Percentiles rank a stretch among this genome's conserved stretches.
These are phyloP conservation scores for Brachionus rotundiformis DNA, from an alignment of 1,140 invertebrate species.

Conservation along the genomic window DNA sequence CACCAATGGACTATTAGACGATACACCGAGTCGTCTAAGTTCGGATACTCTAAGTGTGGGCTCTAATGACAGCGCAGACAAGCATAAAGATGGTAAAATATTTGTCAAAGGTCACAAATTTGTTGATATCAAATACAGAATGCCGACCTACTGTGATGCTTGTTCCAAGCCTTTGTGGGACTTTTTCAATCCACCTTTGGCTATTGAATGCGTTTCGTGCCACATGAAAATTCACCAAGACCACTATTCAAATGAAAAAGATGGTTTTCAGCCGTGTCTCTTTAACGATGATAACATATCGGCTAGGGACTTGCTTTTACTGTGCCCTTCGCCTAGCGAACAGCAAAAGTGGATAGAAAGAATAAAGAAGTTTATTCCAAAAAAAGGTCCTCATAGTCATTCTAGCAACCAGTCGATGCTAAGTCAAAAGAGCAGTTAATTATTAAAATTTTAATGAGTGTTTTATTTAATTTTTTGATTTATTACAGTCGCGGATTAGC, in stretches of 20 bases:
- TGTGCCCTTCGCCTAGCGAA: conserved; percentile 79
- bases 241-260: conserved; percentile 69
- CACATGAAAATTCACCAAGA: conserved; percentile 93
- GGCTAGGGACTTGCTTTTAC: conserved; percentile 84
- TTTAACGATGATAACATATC: conserved; percentile 72
- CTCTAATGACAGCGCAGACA: conserved; percentile 49
- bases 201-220: conserved; percentile 91
- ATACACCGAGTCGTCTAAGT: background rate
- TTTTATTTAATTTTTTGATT: background rate
- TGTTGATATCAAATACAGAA: conserved; percentile 90
- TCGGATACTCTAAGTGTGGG: conserved; percentile 43
- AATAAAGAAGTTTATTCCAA: conserved; percentile 78
- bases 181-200: conserved; percentile 91
- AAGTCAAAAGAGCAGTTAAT: conserved; percentile 37
- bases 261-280: conserved; percentile 46
- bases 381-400: conserved; percentile 28
- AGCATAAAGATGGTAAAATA: conserved; percentile 40
- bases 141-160: conserved; percentile 94
- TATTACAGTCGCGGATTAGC: background rate
- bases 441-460: background rate
- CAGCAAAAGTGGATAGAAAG: conserved; percentile 88
- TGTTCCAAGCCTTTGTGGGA: conserved; percentile 95
- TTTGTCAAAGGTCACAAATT: conserved; percentile 79
- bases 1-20: conserved; percentile 4
- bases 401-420: conserved; percentile 17